These are phyloP conservation scores for Limulus polyphemus DNA, from an alignment of 2,888 invertebrate genomes.

Conservation along the genomic window DNA sequence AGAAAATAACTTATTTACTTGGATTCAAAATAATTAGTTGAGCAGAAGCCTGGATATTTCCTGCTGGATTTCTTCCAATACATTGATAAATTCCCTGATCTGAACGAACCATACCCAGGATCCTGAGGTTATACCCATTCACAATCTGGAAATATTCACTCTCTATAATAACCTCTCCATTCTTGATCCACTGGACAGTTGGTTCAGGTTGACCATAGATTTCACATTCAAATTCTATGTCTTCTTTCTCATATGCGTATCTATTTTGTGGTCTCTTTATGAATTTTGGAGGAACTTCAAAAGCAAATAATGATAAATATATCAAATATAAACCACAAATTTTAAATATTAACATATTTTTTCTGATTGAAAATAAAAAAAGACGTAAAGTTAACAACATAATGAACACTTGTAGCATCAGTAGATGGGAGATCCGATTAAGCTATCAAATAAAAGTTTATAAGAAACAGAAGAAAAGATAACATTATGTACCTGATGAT, in stretches of 20 bases:
- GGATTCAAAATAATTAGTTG: constrained; percentile 59
- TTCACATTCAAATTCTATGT: constrained; percentile 73
- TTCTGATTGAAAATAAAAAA: too few relatives aligned
- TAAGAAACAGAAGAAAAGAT: too few relatives aligned
- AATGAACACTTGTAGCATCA: too few relatives aligned
- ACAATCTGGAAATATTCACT: constrained; percentile 71
- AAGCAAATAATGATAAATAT: too few relatives aligned
- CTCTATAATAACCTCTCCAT: constrained; percentile 74
- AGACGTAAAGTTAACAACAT: too few relatives aligned
- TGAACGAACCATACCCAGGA: constrained; percentile 70
- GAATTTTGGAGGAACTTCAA: constrained; percentile 61
- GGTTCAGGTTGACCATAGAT: constrained; percentile 76
- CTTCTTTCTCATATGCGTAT: constrained; percentile 63
- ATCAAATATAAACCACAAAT: too few relatives aligned
- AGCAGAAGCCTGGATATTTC: constrained; percentile 67
- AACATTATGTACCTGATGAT: too few relatives aligned
- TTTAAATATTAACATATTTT: too few relatives aligned
- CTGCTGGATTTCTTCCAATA: constrained; percentile 69
- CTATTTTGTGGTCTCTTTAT: constrained; percentile 54
- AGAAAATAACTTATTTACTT: constrained; percentile 45
- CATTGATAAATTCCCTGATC: constrained; percentile 96
- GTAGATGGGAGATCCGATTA: too few relatives aligned
- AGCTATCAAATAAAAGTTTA: too few relatives aligned
- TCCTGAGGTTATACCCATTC: constrained; percentile 49
- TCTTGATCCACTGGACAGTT: constrained; percentile 74